Evolutionary conservation across 2,797 vertebrate genomes (phyloP).

Genomic region (Oceanodroma leucorhoa): DNA sequence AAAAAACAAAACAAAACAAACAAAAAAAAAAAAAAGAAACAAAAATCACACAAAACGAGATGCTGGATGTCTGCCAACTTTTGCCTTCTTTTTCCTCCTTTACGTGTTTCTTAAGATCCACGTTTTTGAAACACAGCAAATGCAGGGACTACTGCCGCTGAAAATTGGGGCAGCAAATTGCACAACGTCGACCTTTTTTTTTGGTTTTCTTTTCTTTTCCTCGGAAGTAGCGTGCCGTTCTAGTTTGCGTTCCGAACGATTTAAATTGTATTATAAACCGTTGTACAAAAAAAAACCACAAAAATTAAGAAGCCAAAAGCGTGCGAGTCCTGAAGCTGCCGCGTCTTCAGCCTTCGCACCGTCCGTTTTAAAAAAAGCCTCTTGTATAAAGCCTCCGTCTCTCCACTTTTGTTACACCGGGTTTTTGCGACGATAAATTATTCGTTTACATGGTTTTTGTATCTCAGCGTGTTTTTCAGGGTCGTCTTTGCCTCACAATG

Average conservation of each 20-base stretch:
- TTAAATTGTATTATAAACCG: slow-evolving; percentile 63
- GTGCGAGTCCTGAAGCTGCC: slow-evolving; percentile 62
- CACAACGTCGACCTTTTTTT: slow-evolving; percentile 77
- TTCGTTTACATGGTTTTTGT: slow-evolving; percentile 65
- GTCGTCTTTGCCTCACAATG: slow-evolving; percentile 70
- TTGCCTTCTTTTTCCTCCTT: slow-evolving; percentile 77
- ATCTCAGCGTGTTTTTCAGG: slow-evolving; percentile 64
- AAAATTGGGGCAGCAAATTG: slow-evolving; percentile 87
- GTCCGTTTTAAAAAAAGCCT: slow-evolving; percentile 50
- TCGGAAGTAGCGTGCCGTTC: slow-evolving; percentile 70
- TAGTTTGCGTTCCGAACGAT: slow-evolving; percentile 71
- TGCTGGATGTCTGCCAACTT: slow-evolving; percentile 81
- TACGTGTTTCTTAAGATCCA: slow-evolving; percentile 73
- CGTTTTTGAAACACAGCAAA: slow-evolving; percentile 78
- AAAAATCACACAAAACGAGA: slow-evolving; percentile 49
- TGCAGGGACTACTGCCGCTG: slow-evolving; percentile 89
- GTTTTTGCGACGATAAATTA: slow-evolving; percentile 67
- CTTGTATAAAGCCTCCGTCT: slow-evolving; percentile 49
- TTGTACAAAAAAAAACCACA: slow-evolving; percentile 34
- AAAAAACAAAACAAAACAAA: neutral
- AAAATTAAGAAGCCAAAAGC: slow-evolving; percentile 49
- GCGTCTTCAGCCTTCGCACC: slow-evolving; percentile 69
- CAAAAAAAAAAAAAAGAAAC: neutral
- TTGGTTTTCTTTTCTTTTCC: neutral
- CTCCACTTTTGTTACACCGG: slow-evolving; percentile 30